Evolutionary conservation across 37 sponge, comb jelly and placozoan species (phyloP).

Genomic region (Dysidea cf. avara): DNA sequence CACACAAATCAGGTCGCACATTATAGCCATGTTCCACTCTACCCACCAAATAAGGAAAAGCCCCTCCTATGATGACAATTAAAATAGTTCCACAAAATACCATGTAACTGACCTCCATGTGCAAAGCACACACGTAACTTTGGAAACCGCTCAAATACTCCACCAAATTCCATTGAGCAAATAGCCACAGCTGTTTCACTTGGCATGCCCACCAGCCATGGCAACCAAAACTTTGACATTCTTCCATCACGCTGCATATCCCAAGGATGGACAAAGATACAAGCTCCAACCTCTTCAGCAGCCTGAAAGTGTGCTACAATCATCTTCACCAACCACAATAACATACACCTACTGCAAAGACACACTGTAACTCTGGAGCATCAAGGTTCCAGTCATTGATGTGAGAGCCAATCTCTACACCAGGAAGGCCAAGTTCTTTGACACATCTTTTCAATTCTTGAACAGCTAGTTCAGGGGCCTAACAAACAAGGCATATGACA

Average conservation of each 20-base stretch:
- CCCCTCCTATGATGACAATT: too few relatives aligned
- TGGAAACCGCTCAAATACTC: conserved; percentile 84
- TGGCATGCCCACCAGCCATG: conserved; percentile 94
- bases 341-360: conserved; percentile 61
- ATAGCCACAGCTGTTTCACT: conserved; percentile 84
- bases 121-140: conserved; percentile 83
- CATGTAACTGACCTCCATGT: too few relatives aligned
- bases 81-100: neutral
- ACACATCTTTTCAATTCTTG: conserved; percentile 86
- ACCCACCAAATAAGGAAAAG: conserved; percentile 86
- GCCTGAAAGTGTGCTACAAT: conserved; percentile 30
- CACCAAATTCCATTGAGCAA: conserved; percentile 87
- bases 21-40: conserved; percentile 85
- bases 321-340: neutral
- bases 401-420: conserved; percentile 95
- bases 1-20: conserved; percentile 90
- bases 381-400: conserved; percentile 86
- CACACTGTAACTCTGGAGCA: conserved; percentile 82
- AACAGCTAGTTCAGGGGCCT: conserved; percentile 85
- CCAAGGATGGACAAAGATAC: conserved; percentile 90
- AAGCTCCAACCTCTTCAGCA: conserved; percentile 79
- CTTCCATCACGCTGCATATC: conserved; percentile 82
- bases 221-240: conserved; percentile 93
- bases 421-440: conserved; percentile 80
- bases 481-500: conserved; percentile 7